Base-by-base conservation (phyloP, 2,888 invertebrate species). In the Netelia melanura region DNA sequence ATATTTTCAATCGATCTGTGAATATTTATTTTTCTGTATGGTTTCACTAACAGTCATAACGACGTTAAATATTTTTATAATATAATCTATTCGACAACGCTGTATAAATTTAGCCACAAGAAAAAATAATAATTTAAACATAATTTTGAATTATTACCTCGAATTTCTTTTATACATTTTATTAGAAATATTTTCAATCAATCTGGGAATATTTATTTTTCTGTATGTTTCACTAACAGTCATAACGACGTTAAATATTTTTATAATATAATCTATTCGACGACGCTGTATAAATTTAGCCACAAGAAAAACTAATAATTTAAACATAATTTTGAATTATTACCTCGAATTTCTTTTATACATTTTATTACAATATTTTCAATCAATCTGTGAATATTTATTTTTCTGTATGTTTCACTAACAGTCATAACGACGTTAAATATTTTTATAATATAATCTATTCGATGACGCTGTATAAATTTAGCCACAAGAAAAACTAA, bases 101-200 rank as follows among this genome's bases (percentile, higher is more conserved):
- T 17, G 17, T 21, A 21, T 21, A 21, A 21, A 21, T 21, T 21
- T 1, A 1, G 38, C 38, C 6, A 38, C 6, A 67, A 76, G 14
- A 61, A 62, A 81, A 52, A 54, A 3, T 9, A 62, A 6, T 64
- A 21, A 48, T 54, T 23, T 30, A 38, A 76, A 38, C 21, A n/a
- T 62, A 62, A 14, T 30, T 30, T 30, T 30, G 30, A 3, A 30
- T 2, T 30, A 30, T 30, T 30, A 30, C 30, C 10, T 9, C 56
- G 14, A 23, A 43, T 61, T 80, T 3, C 48, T 81, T 21, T 61
- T 25, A 6, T 38, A 38, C 6, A 38, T 6, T 38, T 38, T 38
- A 38, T 38, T 1, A 38, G 8, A 38, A 21, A 38, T 38, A 38
- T 38, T 38, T 38, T 38, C 38, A 6, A 38, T 6, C 38, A 38